phyloP scores from a whole-genome alignment of 1,140 invertebrate species.

The Pseudomyrmex concolor region DNA sequence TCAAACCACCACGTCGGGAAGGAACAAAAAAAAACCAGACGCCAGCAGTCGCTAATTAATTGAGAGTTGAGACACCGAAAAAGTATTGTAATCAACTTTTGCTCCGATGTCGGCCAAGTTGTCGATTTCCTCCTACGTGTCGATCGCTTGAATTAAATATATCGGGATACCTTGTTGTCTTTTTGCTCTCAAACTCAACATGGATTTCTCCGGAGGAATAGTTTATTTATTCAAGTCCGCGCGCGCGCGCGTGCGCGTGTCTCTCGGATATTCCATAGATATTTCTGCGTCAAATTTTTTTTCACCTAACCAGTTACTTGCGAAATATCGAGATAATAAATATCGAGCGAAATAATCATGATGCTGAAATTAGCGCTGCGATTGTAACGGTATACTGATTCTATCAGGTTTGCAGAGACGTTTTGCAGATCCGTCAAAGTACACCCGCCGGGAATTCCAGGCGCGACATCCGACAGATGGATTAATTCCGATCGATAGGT shows the following conservation, averaged over 20 bases:
- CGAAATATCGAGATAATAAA: too few species aligned
- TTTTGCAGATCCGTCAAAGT: conserved; percentile 30
- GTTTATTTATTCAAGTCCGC: too few species aligned
- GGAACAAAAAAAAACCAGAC: conserved; percentile 33
- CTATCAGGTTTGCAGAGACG: conserved; percentile 20
- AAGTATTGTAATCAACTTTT: not conserved
- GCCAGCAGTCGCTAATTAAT: conserved; percentile 38
- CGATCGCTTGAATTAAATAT: not conserved
- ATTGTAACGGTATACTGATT: conserved; percentile 13
- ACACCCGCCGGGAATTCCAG: conserved; percentile 38
- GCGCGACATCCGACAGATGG: conserved; percentile 52
- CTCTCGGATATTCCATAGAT: not conserved
- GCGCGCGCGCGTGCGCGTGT: too few species aligned
- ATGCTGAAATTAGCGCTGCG: conserved; percentile 1
- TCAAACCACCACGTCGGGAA: conserved; percentile 19
- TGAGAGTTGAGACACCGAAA: not conserved
- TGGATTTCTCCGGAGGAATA: too few species aligned
- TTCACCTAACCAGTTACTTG: not conserved
- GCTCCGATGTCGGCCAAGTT: not conserved
- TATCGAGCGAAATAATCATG: not conserved
- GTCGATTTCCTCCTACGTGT: not conserved
- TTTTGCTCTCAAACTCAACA: too few species aligned
- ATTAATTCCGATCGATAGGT: conserved; percentile 23
- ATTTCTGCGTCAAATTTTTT: not conserved
- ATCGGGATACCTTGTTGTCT: not conserved